Percentiles rank a stretch among this genome's conserved stretches.
Evolutionary conservation across 2,888 invertebrate genomes (phyloP).

Genomic region (Bimastos eiseni): DNA sequence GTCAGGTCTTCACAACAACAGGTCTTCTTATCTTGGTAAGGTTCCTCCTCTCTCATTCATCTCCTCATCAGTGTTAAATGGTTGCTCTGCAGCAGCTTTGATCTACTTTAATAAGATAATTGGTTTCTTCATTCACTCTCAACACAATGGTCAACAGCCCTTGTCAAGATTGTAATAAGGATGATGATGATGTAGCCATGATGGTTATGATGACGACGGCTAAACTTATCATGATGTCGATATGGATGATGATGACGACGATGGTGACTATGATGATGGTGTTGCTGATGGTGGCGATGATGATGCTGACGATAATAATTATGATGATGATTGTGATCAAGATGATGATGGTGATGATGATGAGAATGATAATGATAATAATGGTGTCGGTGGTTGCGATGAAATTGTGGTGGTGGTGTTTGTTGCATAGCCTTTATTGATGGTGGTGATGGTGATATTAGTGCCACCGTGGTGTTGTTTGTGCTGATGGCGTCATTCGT

Average conservation of each 20-base stretch:
- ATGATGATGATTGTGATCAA: neutral
- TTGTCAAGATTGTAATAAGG: neutral
- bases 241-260: neutral
- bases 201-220: neutral
- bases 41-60: neutral
- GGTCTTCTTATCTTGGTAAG: slow-evolving; percentile 47
- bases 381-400: too few relatives aligned
- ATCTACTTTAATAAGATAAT: neutral
- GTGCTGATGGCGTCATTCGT: too few relatives aligned
- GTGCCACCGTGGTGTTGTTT: too few relatives aligned
- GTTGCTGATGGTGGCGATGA: neutral
- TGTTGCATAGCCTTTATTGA: too few relatives aligned
- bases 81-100: neutral
- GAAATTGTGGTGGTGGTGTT: too few relatives aligned
- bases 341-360: neutral
- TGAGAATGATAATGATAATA: too few relatives aligned
- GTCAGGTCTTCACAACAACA: slow-evolving; percentile 47
- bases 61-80: too few relatives aligned
- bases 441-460: too few relatives aligned
- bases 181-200: neutral
- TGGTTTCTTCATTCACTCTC: neutral
- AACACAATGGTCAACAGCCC: neutral
- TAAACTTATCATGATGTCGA: neutral
- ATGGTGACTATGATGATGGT: neutral
- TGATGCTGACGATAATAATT: too few relatives aligned